Percentiles rank a stretch among this genome's conserved stretches.
Evolutionary conservation across 2,113 vertebrate species (phyloP).

Genomic region (Microtus montanus): DNA sequence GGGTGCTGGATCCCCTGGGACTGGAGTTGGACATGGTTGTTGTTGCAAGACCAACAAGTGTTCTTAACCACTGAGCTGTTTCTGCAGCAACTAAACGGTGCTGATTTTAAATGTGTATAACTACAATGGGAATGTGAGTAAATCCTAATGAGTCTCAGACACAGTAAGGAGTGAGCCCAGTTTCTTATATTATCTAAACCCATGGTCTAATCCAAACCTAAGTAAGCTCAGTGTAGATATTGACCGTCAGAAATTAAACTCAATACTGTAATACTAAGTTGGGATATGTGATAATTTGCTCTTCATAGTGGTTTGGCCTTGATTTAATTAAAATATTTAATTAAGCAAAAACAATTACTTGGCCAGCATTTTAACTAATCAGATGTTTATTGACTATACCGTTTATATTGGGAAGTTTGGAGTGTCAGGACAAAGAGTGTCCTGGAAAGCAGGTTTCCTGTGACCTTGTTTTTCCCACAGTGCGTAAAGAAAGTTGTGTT

Average conservation of each 20-base stretch:
- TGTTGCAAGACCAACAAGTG: background rate
- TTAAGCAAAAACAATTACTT: conserved; percentile 32
- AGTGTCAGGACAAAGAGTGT: background rate
- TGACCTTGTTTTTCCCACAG: background rate
- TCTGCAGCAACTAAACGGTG: background rate
- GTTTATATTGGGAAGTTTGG: conserved; percentile 18
- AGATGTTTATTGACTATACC: conserved; percentile 38
- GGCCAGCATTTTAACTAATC: conserved; percentile 41
- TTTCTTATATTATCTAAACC: background rate
- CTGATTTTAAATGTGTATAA: background rate
- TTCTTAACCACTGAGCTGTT: background rate
- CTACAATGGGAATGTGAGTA: background rate
- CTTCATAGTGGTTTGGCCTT: conserved; percentile 23
- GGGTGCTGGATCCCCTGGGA: no score
- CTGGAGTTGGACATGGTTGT: no score
- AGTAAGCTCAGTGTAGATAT: background rate
- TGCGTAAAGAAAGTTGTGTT: background rate
- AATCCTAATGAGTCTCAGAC: background rate
- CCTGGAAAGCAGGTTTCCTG: background rate
- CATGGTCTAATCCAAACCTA: background rate
- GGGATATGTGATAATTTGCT: background rate
- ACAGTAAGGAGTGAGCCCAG: background rate
- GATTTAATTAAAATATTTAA: background rate
- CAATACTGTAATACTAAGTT: background rate
- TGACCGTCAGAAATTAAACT: conserved; percentile 20